These are phyloP conservation scores for Sebastolobus alascanus DNA, from an alignment of 2,797 vertebrate species.

Conservation along the genomic window DNA sequence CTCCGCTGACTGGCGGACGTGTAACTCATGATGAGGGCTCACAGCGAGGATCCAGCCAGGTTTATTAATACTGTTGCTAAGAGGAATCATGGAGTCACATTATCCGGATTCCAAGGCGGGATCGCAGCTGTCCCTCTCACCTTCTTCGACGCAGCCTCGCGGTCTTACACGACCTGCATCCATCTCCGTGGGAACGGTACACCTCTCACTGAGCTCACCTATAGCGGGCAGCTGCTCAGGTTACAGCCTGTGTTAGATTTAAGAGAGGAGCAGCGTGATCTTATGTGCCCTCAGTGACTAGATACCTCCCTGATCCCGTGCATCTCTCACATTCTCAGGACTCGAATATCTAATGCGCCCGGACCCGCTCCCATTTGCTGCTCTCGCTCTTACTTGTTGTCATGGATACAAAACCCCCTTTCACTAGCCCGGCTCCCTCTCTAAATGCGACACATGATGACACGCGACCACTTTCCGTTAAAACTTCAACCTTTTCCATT, in stretches of 20 bases:
- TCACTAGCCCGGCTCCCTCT: constrained; percentile 39
- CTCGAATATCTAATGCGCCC: constrained; percentile 49
- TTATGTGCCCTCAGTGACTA: constrained; percentile 46
- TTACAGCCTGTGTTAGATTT: constrained; percentile 48
- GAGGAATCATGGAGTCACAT: constrained; percentile 46
- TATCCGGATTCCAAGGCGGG: constrained; percentile 31
- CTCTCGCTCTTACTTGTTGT: constrained; percentile 69
- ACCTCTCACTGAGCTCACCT: constrained; percentile 31
- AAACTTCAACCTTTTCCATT: constrained; percentile 58
- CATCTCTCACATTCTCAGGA: constrained; percentile 47
- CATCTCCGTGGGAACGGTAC: constrained; percentile 36
- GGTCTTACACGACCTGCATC: constrained; percentile 27
- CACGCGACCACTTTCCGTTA: constrained; percentile 51
- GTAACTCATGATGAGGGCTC: constrained; percentile 39
- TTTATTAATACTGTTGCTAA: constrained; percentile 64
- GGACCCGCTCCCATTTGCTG: constrained; percentile 54
- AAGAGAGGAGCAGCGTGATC: constrained; percentile 12
- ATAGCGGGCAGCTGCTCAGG: constrained; percentile 40
- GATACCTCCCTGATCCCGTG: constrained; percentile 43
- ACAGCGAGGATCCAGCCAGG: constrained; percentile 22
- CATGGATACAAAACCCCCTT: constrained; percentile 75
- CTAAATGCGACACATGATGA: constrained; percentile 53
- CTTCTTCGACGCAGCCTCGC: not conserved
- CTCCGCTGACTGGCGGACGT: constrained; percentile 17
- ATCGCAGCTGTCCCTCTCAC: constrained; percentile 63